Conservation (phyloP, 2,888 invertebrate genomes). For the Zygaena filipendulae region DNA sequence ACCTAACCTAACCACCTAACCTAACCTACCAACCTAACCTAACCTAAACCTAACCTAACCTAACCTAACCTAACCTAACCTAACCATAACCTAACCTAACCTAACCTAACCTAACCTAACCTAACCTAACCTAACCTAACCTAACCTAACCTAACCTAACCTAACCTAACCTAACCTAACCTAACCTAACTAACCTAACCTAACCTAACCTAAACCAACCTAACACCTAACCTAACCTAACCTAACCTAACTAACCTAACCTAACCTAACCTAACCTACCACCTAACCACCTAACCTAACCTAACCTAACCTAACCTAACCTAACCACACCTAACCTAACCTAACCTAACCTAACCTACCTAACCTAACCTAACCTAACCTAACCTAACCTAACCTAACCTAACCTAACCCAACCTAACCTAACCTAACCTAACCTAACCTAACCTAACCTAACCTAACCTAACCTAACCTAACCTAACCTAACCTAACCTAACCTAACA, state of each 20-base stretch:
- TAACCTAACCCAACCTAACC: conserved; percentile 13
- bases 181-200: conserved; percentile 20
- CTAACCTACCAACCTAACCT: too few species aligned
- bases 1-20: conserved; percentile 6
- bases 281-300: too few species aligned
- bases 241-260: conserved; percentile 19
- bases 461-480: conserved; percentile 11
- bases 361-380: conserved; percentile 11
- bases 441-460: conserved; percentile 11
- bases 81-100: conserved; percentile 11
- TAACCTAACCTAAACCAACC: too few species aligned
- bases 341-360: conserved; percentile 14
- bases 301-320: conserved; percentile 20
- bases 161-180: conserved; percentile 8
- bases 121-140: conserved; percentile 11
- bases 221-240: too few species aligned
- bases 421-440: conserved; percentile 10
- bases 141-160: conserved; percentile 9
- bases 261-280: conserved; percentile 19
- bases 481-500: conserved; percentile 12
- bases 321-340: conserved; percentile 20
- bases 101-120: conserved; percentile 11
- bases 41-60: too few species aligned
- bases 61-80: too few species aligned
- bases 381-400: conserved; percentile 13